Conservation (phyloP, 1,140 invertebrate species). For the Luehdorfia chinensis region DNA sequence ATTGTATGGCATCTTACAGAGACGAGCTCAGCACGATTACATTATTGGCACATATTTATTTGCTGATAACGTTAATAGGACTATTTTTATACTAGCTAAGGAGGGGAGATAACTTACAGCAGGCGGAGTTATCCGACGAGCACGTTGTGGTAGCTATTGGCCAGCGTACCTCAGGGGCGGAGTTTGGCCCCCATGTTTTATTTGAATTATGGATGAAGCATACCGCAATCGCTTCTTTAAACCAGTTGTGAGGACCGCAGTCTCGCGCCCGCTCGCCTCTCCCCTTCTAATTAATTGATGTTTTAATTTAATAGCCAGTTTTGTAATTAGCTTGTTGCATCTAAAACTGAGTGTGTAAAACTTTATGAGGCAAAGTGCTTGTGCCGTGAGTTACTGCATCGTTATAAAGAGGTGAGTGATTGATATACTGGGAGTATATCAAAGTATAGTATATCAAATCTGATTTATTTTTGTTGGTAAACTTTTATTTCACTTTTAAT, state of each 20-base stretch:
- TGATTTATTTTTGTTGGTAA: background rate
- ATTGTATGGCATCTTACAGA: no score
- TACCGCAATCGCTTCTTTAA: conserved; percentile 49
- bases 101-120: conserved; percentile 55
- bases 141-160: conserved; percentile 58
- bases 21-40: conserved; percentile 40
- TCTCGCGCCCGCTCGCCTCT: conserved; percentile 64
- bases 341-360: conserved; percentile 41
- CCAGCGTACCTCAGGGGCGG: conserved; percentile 63
- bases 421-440: conserved; percentile 16
- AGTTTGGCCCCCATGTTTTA: conserved; percentile 68
- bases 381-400: conserved; percentile 19
- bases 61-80: conserved; percentile 60
- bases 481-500: no score
- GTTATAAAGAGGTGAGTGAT: conserved; percentile 30
- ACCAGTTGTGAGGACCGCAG: conserved; percentile 67
- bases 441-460: no score
- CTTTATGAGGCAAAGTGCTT: conserved; percentile 38
- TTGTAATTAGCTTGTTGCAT: conserved; percentile 52
- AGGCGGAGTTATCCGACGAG: conserved; percentile 57
- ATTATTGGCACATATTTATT: conserved; percentile 59
- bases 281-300: conserved; percentile 71
- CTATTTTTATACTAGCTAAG: conserved; percentile 55
- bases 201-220: conserved; percentile 74
- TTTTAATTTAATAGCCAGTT: conserved; percentile 70